phyloP scores from a whole-genome alignment of 2,888 invertebrate genomes.

The Oasisia sp. region DNA sequence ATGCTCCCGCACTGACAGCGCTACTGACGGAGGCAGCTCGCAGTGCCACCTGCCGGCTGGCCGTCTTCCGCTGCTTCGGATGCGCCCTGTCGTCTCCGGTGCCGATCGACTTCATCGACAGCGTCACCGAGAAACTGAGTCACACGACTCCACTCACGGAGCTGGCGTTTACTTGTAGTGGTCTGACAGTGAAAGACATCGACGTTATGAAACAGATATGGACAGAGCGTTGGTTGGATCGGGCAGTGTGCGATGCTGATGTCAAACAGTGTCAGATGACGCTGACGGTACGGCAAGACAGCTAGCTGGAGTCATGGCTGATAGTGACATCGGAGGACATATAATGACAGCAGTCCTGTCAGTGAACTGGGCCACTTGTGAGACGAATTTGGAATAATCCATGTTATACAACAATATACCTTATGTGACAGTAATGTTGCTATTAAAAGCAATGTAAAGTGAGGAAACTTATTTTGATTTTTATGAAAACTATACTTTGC shows the following conservation, averaged over 20 bases:
- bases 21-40: not conserved
- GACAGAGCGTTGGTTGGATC: not conserved
- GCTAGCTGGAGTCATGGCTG: not conserved
- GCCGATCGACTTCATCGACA: not conserved
- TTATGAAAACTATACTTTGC: too few species aligned
- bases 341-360: not conserved
- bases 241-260: not conserved
- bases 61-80: not conserved
- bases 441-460: too few species aligned
- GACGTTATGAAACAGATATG: slow-evolving; percentile 17
- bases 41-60: not conserved
- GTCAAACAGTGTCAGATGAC: not conserved
- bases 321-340: not conserved
- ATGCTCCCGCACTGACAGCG: not conserved
- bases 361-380: not conserved
- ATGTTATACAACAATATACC: too few species aligned
- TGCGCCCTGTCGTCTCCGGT: not conserved
- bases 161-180: not conserved
- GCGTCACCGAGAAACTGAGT: not conserved
- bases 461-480: too few species aligned
- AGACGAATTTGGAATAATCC: too few species aligned
- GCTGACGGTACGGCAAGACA: not conserved
- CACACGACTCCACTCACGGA: not conserved
- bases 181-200: not conserved
- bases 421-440: too few species aligned